Evolutionary conservation across 2,113 vertebrate species (phyloP), one percentile per base, ranked within the genome.

Genomic region (Myiozetetes cayanensis): DNA sequence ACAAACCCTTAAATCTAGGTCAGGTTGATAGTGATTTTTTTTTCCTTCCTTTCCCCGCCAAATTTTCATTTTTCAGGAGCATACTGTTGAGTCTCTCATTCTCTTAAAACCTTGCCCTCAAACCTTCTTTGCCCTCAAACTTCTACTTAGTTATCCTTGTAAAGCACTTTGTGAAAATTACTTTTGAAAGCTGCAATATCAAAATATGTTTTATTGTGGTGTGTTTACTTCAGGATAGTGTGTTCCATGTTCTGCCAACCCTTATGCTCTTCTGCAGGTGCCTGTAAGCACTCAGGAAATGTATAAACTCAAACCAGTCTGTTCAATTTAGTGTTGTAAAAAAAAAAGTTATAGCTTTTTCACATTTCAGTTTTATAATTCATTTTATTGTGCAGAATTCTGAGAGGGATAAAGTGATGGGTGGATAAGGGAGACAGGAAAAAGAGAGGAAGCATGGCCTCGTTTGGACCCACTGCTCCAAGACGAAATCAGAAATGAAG

Each of bases 221-320:
- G 83, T 61, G 25, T 76, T 94, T 91, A 55, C 27, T 86, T 80
- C 33, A 70, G 59, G 71, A 50, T 53, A 27, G 24, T 2, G 1
- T 87, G 71, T 93, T 93, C 63, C 33, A 1, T 94, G 85, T 95
- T 91, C 75, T 91, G 82, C 65, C 82, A 74, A n/a, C 74, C 67
- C 82, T 87, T 59, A 50, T 79, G 46, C 22, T 94, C 43, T 53
- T 95, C 91, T 94, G 59, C 85, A 88, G 87, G 82, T 85, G 37
- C 35, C 82, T 84, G 8, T 55, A 71, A 90, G 87, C 85, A 50
- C 73, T 84, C 15, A 24, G 68, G 76, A 81, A 78, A 84, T 82
- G 94, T 80, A 71, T 62, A 79, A 94, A 59, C 35, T 85, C 71
- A 74, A 62, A 73, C 37, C 55, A 83, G 82, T 87, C 90, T 87